Conservation (phyloP, 1,140 invertebrate species). For the Drosophila melanica region DNA sequence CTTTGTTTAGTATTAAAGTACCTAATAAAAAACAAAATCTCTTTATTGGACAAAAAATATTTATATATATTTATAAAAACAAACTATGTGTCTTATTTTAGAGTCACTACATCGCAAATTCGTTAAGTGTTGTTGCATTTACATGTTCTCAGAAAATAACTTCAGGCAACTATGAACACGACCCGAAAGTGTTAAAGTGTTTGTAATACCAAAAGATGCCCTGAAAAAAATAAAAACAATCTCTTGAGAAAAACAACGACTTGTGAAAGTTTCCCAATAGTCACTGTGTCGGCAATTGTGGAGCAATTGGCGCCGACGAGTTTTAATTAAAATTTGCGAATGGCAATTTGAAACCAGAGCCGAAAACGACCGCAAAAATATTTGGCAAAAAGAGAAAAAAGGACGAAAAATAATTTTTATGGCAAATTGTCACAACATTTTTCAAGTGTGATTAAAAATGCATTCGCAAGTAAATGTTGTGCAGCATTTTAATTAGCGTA, state of each 20-base stretch:
- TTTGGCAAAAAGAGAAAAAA: neutral
- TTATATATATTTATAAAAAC: no score
- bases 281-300: neutral
- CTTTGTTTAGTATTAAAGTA: no score
- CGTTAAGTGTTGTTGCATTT: no score
- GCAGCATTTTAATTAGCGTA: slow-evolving; percentile 74
- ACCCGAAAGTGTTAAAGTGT: neutral
- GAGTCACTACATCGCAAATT: no score
- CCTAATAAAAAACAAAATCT: no score
- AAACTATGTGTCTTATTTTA: no score
- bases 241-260: slow-evolving; percentile 5
- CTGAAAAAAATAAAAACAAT: neutral
- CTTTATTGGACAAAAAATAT: no score
- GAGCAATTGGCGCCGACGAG: neutral
- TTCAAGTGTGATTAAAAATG: slow-evolving; percentile 73
- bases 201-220: neutral
- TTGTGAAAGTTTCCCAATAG: neutral
- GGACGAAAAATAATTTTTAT: slow-evolving; percentile 7
- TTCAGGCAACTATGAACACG: neutral
- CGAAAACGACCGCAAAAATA: neutral
- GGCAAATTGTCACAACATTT: slow-evolving; percentile 58
- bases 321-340: slow-evolving; percentile 31
- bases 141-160: no score
- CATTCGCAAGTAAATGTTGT: slow-evolving; percentile 72
- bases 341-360: neutral